Evolutionary conservation across 2,113 vertebrate species (phyloP), one percentile per base, ranked within the genome.

Genomic region (Corynorhinus townsendii): DNA sequence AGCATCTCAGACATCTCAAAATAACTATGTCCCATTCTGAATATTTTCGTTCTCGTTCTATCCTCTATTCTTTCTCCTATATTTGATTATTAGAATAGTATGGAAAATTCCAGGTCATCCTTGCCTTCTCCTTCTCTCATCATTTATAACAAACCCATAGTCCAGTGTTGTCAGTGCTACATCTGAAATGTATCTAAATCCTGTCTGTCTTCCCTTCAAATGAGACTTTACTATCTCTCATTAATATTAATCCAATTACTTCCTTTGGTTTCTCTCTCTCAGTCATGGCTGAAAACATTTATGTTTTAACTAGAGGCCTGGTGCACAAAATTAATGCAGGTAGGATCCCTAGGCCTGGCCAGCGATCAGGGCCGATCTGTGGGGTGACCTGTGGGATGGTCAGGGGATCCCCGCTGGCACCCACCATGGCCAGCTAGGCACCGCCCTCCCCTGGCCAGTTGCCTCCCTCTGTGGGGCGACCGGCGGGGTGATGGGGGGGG

Each of bases 401-500:
- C 3, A 4, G 56, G 56, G 24, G 56, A 59, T 8, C 54, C 24
- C 56, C 10, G 3, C 54, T 24, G 54, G 54, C 7, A 56, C 54
- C 20, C 9, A 24, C 22, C 3, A 1, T 24, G 22, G 54, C 22
- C 22, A 24, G 54, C 20, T 24, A 24, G 54, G 54, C 22, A 24
- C 20, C 9, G 7, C 54, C 54, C 54, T 1, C 54, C 22, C 20
- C 54, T 22, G 20, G 54, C 20, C 20, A 56, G 20, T 56, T 19
- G 19, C 56, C 8, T 24, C 22, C 56, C 56, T 24, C 22, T 59
- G 56, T 26, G 56, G 20, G 54, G 54, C 3, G 8, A 56, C 20
- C 8, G 1, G 8, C 9, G 3, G 16, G 54, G 20, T 3, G 22
- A 49, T 49, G 3, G 49, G 49, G 49, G 11, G 1, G 49, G 4